A percentile compares a stretch with the other conserved stretches of the same genome.
These are phyloP conservation scores for Matsumyia berberina DNA, from an alignment of 2,888 invertebrate species.

Conservation along the genomic window DNA sequence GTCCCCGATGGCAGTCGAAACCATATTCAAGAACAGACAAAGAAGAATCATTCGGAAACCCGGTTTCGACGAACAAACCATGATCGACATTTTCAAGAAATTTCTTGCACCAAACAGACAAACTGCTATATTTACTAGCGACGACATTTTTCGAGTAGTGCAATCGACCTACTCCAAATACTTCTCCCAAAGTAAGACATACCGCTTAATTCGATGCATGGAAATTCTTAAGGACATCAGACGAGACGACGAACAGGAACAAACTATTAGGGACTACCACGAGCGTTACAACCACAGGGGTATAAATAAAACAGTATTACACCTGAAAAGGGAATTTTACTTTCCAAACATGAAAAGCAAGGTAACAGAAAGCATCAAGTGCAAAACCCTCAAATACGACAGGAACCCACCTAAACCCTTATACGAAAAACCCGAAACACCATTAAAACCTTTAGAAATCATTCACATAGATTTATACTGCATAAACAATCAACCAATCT, in stretches of 20 bases:
- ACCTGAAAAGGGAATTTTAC: neutral
- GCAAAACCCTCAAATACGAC: too few relatives aligned
- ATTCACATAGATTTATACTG: slow-evolving; percentile 34
- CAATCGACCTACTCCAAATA: too few relatives aligned
- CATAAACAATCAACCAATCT: slow-evolving; percentile 33
- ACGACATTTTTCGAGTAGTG: slow-evolving; percentile 21
- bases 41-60: slow-evolving; percentile 18
- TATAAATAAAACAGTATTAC: neutral
- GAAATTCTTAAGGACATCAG: slow-evolving; percentile 1
- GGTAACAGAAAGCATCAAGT: too few relatives aligned
- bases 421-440: neutral
- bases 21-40: slow-evolving; percentile 35
- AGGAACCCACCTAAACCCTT: neutral
- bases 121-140: slow-evolving; percentile 41
- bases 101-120: slow-evolving; percentile 42
- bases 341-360: too few relatives aligned
- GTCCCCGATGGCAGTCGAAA: slow-evolving; percentile 24
- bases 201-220: too few relatives aligned
- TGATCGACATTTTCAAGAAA: slow-evolving; percentile 46
- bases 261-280: slow-evolving; percentile 2
- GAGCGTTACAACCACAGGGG: slow-evolving; percentile 8
- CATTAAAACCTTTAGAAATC: slow-evolving; percentile 18
- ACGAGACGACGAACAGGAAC: too few relatives aligned
- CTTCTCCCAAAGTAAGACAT: too few relatives aligned
- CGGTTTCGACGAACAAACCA: slow-evolving; percentile 9